A percentile compares a stretch with the other conserved stretches of the same genome.
Evolutionary conservation across 2,797 vertebrate genomes (phyloP).

Genomic region (Florisuga fusca): DNA sequence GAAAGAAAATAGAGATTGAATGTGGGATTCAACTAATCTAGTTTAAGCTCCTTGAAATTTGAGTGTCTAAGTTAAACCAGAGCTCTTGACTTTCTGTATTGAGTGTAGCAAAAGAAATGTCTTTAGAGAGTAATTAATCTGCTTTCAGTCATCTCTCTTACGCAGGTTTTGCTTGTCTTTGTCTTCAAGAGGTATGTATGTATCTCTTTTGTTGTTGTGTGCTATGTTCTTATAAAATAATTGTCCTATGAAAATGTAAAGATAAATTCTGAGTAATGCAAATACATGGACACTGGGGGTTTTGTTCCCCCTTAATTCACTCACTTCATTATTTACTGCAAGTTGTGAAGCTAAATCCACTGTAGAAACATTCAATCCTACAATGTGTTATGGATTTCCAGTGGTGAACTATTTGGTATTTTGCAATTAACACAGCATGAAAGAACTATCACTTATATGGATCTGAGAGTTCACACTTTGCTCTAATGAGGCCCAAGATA

Average conservation of each 20-base stretch:
- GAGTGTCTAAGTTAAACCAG: neutral
- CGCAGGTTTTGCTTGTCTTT: neutral
- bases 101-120: neutral
- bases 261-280: neutral
- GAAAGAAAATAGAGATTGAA: neutral
- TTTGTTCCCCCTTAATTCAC: neutral
- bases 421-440: constrained; percentile 49
- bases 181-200: neutral
- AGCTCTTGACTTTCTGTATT: neutral
- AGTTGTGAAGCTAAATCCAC: neutral
- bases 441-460: neutral
- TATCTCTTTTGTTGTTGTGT: neutral
- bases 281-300: neutral
- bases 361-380: neutral
- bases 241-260: neutral
- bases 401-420: constrained; percentile 38
- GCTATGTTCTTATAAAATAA: neutral
- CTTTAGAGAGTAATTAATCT: neutral
- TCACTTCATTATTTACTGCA: neutral
- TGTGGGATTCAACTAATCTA: neutral
- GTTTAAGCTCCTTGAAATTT: neutral
- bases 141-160: neutral
- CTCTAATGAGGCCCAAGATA: constrained; percentile 26
- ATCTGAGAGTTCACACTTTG: constrained; percentile 10
- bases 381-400: constrained; percentile 38